Conservation (phyloP, 2,113 vertebrate genomes). For the Gobius niger region DNA sequence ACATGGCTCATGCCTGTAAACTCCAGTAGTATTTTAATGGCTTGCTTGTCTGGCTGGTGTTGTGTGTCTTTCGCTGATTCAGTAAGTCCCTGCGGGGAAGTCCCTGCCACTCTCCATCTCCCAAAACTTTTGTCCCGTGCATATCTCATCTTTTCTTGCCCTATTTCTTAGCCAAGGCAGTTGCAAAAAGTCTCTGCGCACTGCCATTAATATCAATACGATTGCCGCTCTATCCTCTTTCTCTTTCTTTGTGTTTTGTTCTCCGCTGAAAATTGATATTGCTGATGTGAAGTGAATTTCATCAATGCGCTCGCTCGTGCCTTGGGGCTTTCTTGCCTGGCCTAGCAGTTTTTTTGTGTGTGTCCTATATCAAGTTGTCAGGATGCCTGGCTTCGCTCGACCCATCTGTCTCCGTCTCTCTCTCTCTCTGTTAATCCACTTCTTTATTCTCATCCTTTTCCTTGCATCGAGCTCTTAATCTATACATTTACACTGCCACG, state of each 20-base stretch:
- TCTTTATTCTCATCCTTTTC: slow-evolving; percentile 52
- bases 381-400: slow-evolving; percentile 37
- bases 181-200: slow-evolving; percentile 56
- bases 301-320: slow-evolving; percentile 41
- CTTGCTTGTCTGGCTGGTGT: slow-evolving; percentile 13
- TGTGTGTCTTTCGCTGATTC: slow-evolving; percentile 38
- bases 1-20: not conserved
- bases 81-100: slow-evolving; percentile 51
- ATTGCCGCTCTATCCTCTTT: slow-evolving; percentile 25
- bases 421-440: slow-evolving; percentile 52
- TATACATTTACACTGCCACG: slow-evolving; percentile 14
- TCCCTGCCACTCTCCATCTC: slow-evolving; percentile 38
- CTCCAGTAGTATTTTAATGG: not conserved
- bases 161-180: slow-evolving; percentile 26
- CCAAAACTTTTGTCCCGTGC: slow-evolving; percentile 52
- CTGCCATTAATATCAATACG: slow-evolving; percentile 37
- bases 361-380: slow-evolving; percentile 64
- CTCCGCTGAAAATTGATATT: slow-evolving; percentile 59
- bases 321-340: slow-evolving; percentile 55
- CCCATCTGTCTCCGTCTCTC: slow-evolving; percentile 64
- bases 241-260: slow-evolving; percentile 32
- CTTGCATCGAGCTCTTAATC: slow-evolving; percentile 41
- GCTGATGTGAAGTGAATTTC: slow-evolving; percentile 57
- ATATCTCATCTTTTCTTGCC: slow-evolving; percentile 24
- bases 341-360: slow-evolving; percentile 43